A percentile compares a stretch with the other conserved stretches of the same genome.
Evolutionary conservation across 2,797 vertebrate genomes (phyloP).

Genomic region (Parambassis ranga): DNA sequence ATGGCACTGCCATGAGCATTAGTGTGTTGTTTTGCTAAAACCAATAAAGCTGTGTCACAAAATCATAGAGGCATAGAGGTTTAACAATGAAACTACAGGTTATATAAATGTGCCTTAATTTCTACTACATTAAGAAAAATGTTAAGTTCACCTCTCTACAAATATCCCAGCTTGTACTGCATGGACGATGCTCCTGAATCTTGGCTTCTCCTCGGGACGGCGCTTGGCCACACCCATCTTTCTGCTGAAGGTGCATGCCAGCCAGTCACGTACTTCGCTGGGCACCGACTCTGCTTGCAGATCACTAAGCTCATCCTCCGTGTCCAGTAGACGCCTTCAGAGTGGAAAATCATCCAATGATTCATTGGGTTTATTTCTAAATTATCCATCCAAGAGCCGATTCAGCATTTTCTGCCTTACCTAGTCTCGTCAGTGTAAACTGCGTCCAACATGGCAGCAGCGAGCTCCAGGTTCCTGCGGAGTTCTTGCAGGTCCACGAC

Average conservation of each 20-base stretch:
- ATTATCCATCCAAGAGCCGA: neutral
- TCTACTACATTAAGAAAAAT: no score
- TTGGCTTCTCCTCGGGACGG: constrained; percentile 93
- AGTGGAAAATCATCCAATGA: neutral
- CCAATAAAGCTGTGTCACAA: no score
- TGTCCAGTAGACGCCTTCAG: constrained; percentile 90
- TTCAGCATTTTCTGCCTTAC: constrained; percentile 57
- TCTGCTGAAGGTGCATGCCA: constrained; percentile 95
- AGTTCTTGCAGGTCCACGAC: constrained; percentile 91
- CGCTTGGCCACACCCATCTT: constrained; percentile 94
- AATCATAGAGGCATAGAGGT: no score
- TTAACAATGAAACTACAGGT: no score
- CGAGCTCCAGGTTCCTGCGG: constrained; percentile 95
- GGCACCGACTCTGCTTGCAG: constrained; percentile 93
- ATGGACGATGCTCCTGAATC: constrained; percentile 96
- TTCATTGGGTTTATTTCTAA: neutral
- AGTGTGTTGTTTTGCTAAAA: no score
- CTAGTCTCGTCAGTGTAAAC: constrained; percentile 97
- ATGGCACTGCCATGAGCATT: no score
- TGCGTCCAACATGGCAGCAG: constrained; percentile 92
- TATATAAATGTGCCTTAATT: no score
- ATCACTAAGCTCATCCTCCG: constrained; percentile 95
- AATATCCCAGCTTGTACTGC: constrained; percentile 98
- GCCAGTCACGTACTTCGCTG: constrained; percentile 94
- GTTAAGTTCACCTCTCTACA: constrained; percentile 93